A percentile compares a stretch with the other conserved stretches of the same genome.
phyloP scores from a whole-genome alignment of 2,113 vertebrate genomes.

The Lucifuga dentata region DNA sequence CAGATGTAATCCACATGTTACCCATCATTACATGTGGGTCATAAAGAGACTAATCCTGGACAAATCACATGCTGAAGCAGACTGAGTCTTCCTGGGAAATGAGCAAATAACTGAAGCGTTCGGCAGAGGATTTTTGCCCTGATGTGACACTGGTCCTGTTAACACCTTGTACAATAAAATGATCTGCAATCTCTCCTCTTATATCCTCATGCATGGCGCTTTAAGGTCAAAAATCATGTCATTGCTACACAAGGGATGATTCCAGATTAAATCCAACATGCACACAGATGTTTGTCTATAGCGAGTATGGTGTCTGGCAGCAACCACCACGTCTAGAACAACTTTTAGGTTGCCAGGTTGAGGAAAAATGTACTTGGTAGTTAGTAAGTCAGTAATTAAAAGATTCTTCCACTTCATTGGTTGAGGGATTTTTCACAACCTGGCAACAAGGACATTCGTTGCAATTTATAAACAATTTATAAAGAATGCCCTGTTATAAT shows the following conservation, averaged over 20 bases:
- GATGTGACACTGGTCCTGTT: conserved; percentile 1
- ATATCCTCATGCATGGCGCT: conserved; percentile 11
- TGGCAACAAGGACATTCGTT: too few relatives aligned
- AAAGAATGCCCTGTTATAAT: too few relatives aligned
- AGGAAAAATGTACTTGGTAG: too few relatives aligned
- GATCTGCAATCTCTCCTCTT: conserved; percentile 12
- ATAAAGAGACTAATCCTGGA: neutral
- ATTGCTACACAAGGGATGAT: neutral
- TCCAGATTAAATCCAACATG: neutral
- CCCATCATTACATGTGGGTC: neutral
- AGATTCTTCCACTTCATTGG: too few relatives aligned
- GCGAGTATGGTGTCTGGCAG: neutral
- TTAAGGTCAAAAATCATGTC: conserved; percentile 41
- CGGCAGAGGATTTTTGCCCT: conserved; percentile 2
- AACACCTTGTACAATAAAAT: conserved; percentile 10
- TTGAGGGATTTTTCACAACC: too few relatives aligned
- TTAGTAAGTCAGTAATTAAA: too few relatives aligned
- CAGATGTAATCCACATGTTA: neutral
- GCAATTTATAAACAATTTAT: too few relatives aligned
- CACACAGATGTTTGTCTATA: too few relatives aligned
- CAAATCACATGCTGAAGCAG: neutral
- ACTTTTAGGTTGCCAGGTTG: too few relatives aligned
- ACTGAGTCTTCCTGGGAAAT: neutral
- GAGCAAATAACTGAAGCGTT: neutral
- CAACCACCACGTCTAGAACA: neutral